Conservation (phyloP, 2,888 invertebrate genomes). For the Pristionchus mayeri region DNA sequence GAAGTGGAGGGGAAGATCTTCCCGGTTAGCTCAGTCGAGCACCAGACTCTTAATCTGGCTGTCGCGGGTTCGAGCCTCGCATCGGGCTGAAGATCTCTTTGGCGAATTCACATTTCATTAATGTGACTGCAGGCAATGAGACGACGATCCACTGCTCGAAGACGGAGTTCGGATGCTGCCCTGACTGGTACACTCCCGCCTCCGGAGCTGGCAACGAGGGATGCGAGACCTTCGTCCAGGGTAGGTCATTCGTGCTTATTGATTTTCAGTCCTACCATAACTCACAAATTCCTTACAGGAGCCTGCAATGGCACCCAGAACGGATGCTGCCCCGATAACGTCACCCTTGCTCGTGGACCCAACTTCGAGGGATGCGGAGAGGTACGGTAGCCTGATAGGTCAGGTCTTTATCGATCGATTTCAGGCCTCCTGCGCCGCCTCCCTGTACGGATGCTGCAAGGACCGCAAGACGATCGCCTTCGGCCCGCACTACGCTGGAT, state of each 20-base stretch:
- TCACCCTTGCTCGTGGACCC: slow-evolving; percentile 85
- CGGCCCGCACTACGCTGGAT: slow-evolving; percentile 77
- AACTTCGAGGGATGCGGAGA: slow-evolving; percentile 86
- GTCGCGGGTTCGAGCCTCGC: slow-evolving; percentile 64
- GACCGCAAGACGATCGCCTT: slow-evolving; percentile 78
- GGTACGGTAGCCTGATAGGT: slow-evolving; percentile 74
- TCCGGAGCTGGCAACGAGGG: slow-evolving; percentile 72
- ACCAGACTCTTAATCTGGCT: slow-evolving; percentile 64
- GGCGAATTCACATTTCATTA: neutral
- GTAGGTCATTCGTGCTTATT: slow-evolving; percentile 46
- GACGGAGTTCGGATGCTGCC: slow-evolving; percentile 76
- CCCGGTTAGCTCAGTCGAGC: slow-evolving; percentile 64
- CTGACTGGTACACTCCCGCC: slow-evolving; percentile 76
- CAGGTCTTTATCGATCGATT: slow-evolving; percentile 73
- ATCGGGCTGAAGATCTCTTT: slow-evolving; percentile 54
- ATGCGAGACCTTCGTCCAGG: slow-evolving; percentile 71
- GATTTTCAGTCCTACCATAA: neutral
- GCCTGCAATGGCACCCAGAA: slow-evolving; percentile 80
- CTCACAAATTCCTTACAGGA: slow-evolving; percentile 49
- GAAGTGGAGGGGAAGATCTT: neutral
- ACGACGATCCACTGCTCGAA: slow-evolving; percentile 74
- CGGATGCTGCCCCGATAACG: slow-evolving; percentile 94
- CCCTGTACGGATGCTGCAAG: slow-evolving; percentile 78
- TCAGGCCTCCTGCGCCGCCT: slow-evolving; percentile 73
- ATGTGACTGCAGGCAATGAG: slow-evolving; percentile 52